phyloP scores from a whole-genome alignment of 2,797 vertebrate genomes.

The Notolabrus celidotus region DNA sequence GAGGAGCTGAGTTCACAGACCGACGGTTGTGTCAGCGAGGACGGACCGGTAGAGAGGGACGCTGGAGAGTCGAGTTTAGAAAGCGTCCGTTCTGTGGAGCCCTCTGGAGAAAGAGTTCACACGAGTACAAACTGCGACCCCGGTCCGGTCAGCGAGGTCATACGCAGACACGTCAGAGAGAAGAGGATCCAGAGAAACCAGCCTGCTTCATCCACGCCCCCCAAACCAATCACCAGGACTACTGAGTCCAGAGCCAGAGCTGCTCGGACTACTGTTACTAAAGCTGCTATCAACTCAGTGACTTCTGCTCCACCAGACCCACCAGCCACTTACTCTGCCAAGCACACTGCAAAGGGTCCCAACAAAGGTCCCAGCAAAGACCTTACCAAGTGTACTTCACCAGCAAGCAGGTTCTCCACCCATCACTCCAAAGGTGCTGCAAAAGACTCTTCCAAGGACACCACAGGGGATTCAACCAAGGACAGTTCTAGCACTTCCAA shows the following conservation, averaged over 20 bases:
- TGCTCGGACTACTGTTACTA: slow-evolving; percentile 36
- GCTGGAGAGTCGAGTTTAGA: slow-evolving; percentile 14
- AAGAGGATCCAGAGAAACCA: slow-evolving; percentile 36
- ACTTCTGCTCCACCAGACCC: slow-evolving; percentile 15
- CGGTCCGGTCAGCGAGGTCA: slow-evolving; percentile 24
- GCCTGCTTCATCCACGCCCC: background rate
- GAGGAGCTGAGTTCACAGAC: slow-evolving; percentile 83
- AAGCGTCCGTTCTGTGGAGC: slow-evolving; percentile 19
- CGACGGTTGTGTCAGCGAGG: background rate
- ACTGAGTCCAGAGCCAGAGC: slow-evolving; percentile 40
- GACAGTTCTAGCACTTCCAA: slow-evolving; percentile 54
- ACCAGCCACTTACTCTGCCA: slow-evolving; percentile 46
- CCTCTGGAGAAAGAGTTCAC: slow-evolving; percentile 7
- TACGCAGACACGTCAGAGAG: slow-evolving; percentile 33
- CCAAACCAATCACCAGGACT: slow-evolving; percentile 34
- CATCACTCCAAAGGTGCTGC: slow-evolving; percentile 45
- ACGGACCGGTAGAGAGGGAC: slow-evolving; percentile 1
- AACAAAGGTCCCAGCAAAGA: slow-evolving; percentile 40
- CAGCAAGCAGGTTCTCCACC: slow-evolving; percentile 34
- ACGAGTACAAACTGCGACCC: slow-evolving; percentile 20
- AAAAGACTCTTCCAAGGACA: slow-evolving; percentile 34
- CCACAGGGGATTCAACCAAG: slow-evolving; percentile 9
- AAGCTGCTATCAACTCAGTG: slow-evolving; percentile 47
- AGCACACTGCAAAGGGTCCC: slow-evolving; percentile 38
- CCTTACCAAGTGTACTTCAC: slow-evolving; percentile 45